phyloP scores from a whole-genome alignment of 1,140 invertebrate species.

The Camponotus floridanus region DNA sequence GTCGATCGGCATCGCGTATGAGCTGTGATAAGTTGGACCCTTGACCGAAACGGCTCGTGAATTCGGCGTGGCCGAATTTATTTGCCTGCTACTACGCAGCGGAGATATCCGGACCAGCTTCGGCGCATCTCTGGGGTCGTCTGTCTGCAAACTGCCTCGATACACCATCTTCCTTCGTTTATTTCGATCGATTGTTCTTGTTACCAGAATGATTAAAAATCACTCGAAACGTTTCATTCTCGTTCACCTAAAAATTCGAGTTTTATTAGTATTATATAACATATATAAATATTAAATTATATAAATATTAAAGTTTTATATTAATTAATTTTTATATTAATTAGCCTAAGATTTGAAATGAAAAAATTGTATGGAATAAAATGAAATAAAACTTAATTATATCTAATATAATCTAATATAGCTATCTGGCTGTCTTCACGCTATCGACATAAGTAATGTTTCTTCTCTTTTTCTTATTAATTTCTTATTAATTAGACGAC shows the following conservation, averaged over 20 bases:
- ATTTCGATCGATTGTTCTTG: background rate
- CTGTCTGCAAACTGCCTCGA: constrained; percentile 78
- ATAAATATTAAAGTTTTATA: background rate
- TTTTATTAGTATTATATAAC: background rate
- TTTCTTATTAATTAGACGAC: too few species aligned
- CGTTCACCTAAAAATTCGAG: constrained; percentile 18
- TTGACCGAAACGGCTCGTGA: constrained; percentile 46
- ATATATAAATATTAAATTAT: too few species aligned
- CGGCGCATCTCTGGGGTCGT: constrained; percentile 78
- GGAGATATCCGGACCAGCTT: constrained; percentile 78
- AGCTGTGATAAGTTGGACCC: constrained; percentile 52
- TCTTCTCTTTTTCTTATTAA: too few species aligned
- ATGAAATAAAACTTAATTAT: too few species aligned
- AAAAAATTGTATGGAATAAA: too few species aligned
- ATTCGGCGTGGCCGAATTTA: constrained; percentile 14
- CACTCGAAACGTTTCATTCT: background rate
- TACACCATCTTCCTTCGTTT: constrained; percentile 75
- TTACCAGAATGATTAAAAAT: background rate
- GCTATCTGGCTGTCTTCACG: too few species aligned
- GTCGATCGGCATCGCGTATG: constrained; percentile 71
- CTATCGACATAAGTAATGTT: too few species aligned
- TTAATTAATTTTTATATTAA: background rate
- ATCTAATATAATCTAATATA: too few species aligned
- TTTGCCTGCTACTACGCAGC: constrained; percentile 71
- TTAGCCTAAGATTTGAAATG: background rate